phyloP scores from a whole-genome alignment of 2,888 invertebrate species.

The Ptychoptera contaminata region DNA sequence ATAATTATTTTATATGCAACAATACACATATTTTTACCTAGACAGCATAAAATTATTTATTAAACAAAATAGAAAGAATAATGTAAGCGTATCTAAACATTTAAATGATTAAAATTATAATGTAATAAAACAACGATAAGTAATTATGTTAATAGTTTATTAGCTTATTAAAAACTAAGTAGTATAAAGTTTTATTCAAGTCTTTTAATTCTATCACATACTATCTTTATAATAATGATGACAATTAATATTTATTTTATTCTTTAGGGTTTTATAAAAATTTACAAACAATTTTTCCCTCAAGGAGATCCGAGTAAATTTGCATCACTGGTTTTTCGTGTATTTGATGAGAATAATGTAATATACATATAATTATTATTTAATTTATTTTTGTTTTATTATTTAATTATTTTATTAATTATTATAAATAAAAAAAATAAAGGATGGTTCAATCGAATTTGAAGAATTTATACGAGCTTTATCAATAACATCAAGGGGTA shows the following conservation, averaged over 20 bases:
- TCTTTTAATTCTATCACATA: too few species aligned
- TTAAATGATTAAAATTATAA: too few species aligned
- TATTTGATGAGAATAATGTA: conserved; percentile 97
- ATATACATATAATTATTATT: conserved; percentile 32
- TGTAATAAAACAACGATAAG: too few species aligned
- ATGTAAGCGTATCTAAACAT: too few species aligned
- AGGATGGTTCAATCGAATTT: conserved; percentile 99
- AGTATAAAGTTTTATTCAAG: conserved; percentile 1
- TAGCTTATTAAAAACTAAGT: too few species aligned
- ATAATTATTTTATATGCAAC: too few species aligned
- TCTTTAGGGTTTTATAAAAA: conserved; percentile 92
- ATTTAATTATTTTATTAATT: too few species aligned
- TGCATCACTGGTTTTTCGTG: conserved; percentile 93
- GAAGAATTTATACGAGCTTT: conserved; percentile 97
- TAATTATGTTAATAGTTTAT: too few species aligned
- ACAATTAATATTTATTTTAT: conserved; percentile 5
- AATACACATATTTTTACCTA: too few species aligned
- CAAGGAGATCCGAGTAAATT: conserved; percentile 99
- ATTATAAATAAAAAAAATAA: conserved; percentile 15
- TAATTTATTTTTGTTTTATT: too few species aligned
- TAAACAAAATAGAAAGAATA: too few species aligned
- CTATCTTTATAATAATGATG: conserved; percentile 6
- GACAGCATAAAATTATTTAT: too few species aligned
- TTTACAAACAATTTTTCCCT: conserved; percentile 99
- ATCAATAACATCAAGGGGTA: conserved; percentile 96